A percentile compares a stretch with the other conserved stretches of the same genome.
Conservation (phyloP, 2,797 vertebrate genomes). For the Gadopsis marmoratus region DNA sequence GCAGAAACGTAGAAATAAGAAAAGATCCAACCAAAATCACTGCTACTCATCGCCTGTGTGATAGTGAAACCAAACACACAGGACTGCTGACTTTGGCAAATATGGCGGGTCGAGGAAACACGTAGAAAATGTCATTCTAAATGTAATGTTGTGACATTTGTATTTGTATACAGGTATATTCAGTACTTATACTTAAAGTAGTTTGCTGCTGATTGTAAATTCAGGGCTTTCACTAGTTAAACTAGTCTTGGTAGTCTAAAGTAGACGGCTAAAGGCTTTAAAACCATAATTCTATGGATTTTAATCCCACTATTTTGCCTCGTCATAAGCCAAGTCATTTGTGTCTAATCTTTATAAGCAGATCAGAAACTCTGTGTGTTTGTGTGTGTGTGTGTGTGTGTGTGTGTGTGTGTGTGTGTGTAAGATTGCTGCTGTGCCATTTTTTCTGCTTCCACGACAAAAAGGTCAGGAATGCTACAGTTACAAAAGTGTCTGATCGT, state of each 20-base stretch:
- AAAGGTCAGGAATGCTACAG: slow-evolving; percentile 53
- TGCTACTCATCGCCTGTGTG: not conserved
- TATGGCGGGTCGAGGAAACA: not conserved
- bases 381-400: slow-evolving; percentile 23
- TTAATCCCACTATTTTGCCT: slow-evolving; percentile 50
- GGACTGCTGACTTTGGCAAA: not conserved
- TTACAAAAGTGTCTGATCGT: slow-evolving; percentile 57
- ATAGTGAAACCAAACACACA: slow-evolving; percentile 6
- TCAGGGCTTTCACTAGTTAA: slow-evolving; percentile 9
- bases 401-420: slow-evolving; percentile 8
- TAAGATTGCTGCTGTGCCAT: slow-evolving; percentile 9
- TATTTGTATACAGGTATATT: not conserved
- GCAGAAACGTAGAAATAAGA: slow-evolving; percentile 39
- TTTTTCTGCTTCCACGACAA: slow-evolving; percentile 28
- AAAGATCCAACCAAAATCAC: slow-evolving; percentile 21
- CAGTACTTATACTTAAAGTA: not conserved
- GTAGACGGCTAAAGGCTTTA: slow-evolving; percentile 44
- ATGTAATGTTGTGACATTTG: not conserved
- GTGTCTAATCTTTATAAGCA: slow-evolving; percentile 72
- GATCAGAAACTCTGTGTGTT: slow-evolving; percentile 58
- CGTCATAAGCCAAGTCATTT: slow-evolving; percentile 69
- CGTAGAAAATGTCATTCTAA: not conserved
- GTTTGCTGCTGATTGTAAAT: slow-evolving; percentile 11
- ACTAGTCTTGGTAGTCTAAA: slow-evolving; percentile 42
- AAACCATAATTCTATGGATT: slow-evolving; percentile 53